Conservation (phyloP, 2,888 invertebrate species). For the Drosophila emarginata region DNA sequence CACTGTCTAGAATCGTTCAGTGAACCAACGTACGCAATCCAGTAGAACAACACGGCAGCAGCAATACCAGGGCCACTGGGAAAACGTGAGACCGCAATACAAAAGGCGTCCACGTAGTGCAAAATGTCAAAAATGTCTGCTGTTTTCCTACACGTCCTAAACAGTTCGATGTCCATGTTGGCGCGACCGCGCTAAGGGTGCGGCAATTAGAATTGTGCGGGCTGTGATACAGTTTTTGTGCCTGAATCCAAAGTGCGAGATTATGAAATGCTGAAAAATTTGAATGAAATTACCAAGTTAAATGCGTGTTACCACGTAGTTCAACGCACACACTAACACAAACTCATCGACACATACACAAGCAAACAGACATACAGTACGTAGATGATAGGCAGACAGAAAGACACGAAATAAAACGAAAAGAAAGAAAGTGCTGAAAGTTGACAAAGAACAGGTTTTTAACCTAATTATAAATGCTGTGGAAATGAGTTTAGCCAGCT, state of each 20-base stretch:
- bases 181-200: constrained; percentile 54
- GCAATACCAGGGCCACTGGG: constrained; percentile 7
- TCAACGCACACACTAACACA: constrained; percentile 31
- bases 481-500: constrained; percentile 24
- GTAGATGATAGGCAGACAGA: constrained; percentile 18
- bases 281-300: constrained; percentile 51
- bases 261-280: constrained; percentile 59
- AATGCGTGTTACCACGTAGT: constrained; percentile 74
- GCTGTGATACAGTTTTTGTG: constrained; percentile 30
- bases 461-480: constrained; percentile 63
- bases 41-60: constrained; percentile 11
- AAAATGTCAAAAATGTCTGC: constrained; percentile 61
- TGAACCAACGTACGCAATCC: constrained; percentile 8
- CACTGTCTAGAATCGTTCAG: constrained; percentile 32
- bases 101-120: constrained; percentile 64
- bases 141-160: constrained; percentile 44
- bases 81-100: not conserved
- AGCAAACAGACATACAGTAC: constrained; percentile 7
- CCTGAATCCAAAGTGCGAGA: constrained; percentile 57
- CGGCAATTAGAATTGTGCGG: constrained; percentile 43
- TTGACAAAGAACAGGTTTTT: constrained; percentile 74
- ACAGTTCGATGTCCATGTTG: constrained; percentile 39
- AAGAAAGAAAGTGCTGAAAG: constrained; percentile 63
- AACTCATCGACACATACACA: constrained; percentile 11
- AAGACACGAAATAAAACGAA: constrained; percentile 16